Evolutionary conservation across 2,888 invertebrate species (phyloP), one percentile per base, ranked within the genome.

Genomic region (Pseudococcus longispinus): DNA sequence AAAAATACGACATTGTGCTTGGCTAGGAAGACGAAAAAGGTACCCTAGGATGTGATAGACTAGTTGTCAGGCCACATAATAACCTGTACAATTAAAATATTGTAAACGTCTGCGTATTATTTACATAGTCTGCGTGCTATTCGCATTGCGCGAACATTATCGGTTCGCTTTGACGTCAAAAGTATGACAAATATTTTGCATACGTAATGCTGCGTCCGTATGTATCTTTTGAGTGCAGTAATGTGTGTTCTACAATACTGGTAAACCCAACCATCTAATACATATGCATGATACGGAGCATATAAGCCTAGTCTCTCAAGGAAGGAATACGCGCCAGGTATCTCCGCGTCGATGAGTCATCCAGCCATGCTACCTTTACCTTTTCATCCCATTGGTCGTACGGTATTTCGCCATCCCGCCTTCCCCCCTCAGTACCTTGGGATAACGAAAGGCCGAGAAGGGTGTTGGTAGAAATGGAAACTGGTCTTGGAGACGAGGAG

Each of bases 81-180:
- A 70, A 70, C 70, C 70, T 29, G 70, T 70, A 29, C 70, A 70
- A 70, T 70, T 70, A 70, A 70, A 70, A 70, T 80, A 80, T 42
- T 80, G 77, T 80, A 80, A 60, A 80, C 77, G 77, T 80, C 77
- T 80, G 77, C 42, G 42, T 80, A 20, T n/a, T 80, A 42, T 80
- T 80, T 80, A 80, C 77, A 42, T 80, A 80, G 77, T 80, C 77
- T 80, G 77, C 77, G 77, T 80, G 42, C 77, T 80, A 80, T 42
- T 80, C 77, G 9, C 77, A 42, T 42, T 80, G 77, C 23, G 11
- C 77, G n/a, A 42, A 42, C 42, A 42, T 42, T 80, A 80, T 70
- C 70, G 70, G 70, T 70, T 70, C 70, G 70, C 70, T 70, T 70
- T 80, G 77, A 80, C 77, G 77, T 80, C 77, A 80, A 80, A 70